These are phyloP conservation scores for Spilosoma lubricipeda DNA, from an alignment of 2,888 invertebrate genomes.

Conservation along the genomic window DNA sequence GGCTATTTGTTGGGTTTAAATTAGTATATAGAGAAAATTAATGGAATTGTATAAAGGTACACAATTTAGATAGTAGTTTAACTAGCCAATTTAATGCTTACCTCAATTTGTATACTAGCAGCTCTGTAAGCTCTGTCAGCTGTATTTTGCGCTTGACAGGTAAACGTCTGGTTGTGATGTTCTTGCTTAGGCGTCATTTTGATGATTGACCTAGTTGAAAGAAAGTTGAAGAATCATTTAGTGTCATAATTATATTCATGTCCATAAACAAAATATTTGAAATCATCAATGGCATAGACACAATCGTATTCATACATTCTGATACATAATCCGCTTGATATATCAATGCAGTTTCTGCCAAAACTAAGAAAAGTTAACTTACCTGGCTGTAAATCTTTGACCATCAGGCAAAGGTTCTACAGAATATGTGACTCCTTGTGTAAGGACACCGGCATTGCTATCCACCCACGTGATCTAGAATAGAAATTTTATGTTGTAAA, in stretches of 20 bases:
- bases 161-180: constrained; percentile 94
- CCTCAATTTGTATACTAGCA: constrained; percentile 93
- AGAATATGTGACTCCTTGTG: constrained; percentile 92
- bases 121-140: constrained; percentile 94
- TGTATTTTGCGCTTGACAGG: constrained; percentile 96
- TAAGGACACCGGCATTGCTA: constrained; percentile 93
- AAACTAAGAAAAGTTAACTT: constrained; percentile 23
- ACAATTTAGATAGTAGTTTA: too few species aligned
- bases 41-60: neutral
- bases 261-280: neutral
- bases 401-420: constrained; percentile 93
- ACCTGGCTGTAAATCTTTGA: constrained; percentile 92
- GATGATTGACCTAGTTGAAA: constrained; percentile 89
- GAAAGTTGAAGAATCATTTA: neutral
- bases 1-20: too few species aligned
- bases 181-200: constrained; percentile 92
- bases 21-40: neutral
- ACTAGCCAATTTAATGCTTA: constrained; percentile 66
- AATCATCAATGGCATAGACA: too few species aligned
- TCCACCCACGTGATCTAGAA: constrained; percentile 96
- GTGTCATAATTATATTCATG: neutral
- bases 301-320: neutral
- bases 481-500: constrained; percentile 35
- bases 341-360: neutral
- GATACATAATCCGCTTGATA: neutral